phyloP scores from a whole-genome alignment of 2,113 vertebrate genomes.

The Carettochelys insculpta region DNA sequence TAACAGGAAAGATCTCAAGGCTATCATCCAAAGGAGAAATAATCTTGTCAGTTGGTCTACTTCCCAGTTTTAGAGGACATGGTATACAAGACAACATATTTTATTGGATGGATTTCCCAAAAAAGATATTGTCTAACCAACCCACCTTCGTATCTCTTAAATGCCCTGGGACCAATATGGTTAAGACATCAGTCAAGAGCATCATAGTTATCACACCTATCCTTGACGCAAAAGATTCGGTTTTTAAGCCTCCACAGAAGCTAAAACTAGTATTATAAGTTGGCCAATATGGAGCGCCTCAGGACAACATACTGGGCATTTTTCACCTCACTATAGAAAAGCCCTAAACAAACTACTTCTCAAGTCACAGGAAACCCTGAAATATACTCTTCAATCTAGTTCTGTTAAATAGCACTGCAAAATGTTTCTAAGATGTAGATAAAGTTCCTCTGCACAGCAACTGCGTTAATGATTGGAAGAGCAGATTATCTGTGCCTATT shows the following conservation, averaged over 20 bases:
- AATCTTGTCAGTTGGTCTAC: neutral
- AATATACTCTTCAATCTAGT: neutral
- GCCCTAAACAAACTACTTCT: neutral
- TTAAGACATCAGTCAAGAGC: neutral
- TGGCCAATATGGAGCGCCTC: fast-evolving
- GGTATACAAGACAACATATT: too few species aligned
- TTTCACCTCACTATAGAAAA: neutral
- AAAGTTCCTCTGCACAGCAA: neutral
- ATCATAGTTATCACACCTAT: neutral
- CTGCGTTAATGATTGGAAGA: neutral
- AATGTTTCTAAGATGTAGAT: neutral
- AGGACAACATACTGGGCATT: fast-evolving
- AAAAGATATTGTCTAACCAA: too few species aligned
- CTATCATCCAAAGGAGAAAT: neutral
- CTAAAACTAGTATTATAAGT: neutral
- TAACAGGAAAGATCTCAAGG: neutral
- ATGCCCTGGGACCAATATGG: neutral
- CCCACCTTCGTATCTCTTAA: neutral
- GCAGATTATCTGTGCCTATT: neutral
- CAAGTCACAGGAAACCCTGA: neutral
- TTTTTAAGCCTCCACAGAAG: neutral
- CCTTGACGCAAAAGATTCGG: neutral
- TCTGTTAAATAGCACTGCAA: neutral
- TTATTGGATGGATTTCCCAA: too few species aligned
- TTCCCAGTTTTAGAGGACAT: neutral